Evolutionary conservation across 2,888 invertebrate genomes (phyloP), one percentile per base, ranked within the genome.

Genomic region (Patella depressa): DNA sequence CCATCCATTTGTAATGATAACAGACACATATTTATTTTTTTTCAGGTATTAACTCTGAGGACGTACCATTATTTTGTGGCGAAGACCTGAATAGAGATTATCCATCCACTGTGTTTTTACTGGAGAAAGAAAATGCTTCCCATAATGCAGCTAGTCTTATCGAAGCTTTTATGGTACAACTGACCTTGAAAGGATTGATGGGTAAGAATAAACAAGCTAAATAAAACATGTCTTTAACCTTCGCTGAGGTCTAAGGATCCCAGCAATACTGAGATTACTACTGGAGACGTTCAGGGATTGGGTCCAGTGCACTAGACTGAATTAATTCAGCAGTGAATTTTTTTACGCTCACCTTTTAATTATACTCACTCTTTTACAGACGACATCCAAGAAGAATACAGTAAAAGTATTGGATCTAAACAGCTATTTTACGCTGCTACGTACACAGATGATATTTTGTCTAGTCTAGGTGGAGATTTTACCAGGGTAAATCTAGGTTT

Each of bases 121-220:
- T 90, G 71, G 78, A 84, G 78, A 89, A 90, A 78, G 90, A 90
- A 79, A 90, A 90, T 81, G 87, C 87, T 17, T 77, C 85, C 17
- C 90, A 90, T 78, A 84, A 85, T 69, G 84, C 88, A 4, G 85
- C 88, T 19, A 88, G 88, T 82, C 84, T 90, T 9, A 86, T 89
- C 14, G 90, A 90, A 80, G 87, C 88, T 34, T 85, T 88, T 81
- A 90, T 89, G 88, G 86, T 89, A 5, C 89, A 89, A 80, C 79
- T 89, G 55, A 86, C 88, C 12, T 77, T 89, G 70, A 83, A 86
- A 71, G 88, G 87, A 53, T 79, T 88, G 55, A 84, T 90, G 80
- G 87, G 89, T 89, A 83, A 83, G 84, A 75, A 4, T 9, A 29
- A 29, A 29, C 29, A 29, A 29, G 29, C 29, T 24, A 24, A 69